Percentiles rank a stretch among this genome's conserved stretches.
Conservation (phyloP, 2,797 vertebrate species). For the Anomalospiza imberbis region DNA sequence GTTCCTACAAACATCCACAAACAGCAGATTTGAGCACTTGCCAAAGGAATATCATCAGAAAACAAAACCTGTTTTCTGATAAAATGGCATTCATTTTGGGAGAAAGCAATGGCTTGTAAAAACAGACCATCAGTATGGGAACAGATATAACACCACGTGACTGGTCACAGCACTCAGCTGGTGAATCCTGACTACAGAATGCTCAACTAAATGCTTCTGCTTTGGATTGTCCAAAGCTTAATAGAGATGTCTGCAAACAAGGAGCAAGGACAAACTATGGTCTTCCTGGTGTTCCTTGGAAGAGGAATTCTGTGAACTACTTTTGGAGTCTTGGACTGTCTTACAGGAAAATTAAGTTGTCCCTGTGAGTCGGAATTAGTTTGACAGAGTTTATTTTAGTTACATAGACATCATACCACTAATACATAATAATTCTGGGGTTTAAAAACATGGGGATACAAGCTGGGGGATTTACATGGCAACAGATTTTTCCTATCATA, state of each 20-base stretch:
- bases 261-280: neutral
- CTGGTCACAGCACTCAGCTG: neutral
- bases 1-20: constrained; percentile 64
- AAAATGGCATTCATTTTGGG: constrained; percentile 52
- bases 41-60: constrained; percentile 58
- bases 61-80: constrained; percentile 66
- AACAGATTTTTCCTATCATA: constrained; percentile 9
- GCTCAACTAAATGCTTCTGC: neutral
- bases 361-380: neutral
- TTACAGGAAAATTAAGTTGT: neutral
- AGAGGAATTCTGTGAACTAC: neutral
- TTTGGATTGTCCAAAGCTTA: neutral
- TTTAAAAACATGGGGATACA: neutral
- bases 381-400: neutral
- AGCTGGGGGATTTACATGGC: neutral
- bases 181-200: neutral
- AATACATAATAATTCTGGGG: neutral
- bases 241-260: neutral
- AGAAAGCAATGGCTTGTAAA: neutral
- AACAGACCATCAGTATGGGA: constrained; percentile 31
- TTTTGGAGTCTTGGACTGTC: neutral
- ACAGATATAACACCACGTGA: neutral
- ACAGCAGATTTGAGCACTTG: constrained; percentile 43
- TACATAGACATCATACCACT: neutral
- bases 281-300: neutral